phyloP scores from a whole-genome alignment of 2,113 vertebrate genomes.

The Dicrurus megarhynchus region DNA sequence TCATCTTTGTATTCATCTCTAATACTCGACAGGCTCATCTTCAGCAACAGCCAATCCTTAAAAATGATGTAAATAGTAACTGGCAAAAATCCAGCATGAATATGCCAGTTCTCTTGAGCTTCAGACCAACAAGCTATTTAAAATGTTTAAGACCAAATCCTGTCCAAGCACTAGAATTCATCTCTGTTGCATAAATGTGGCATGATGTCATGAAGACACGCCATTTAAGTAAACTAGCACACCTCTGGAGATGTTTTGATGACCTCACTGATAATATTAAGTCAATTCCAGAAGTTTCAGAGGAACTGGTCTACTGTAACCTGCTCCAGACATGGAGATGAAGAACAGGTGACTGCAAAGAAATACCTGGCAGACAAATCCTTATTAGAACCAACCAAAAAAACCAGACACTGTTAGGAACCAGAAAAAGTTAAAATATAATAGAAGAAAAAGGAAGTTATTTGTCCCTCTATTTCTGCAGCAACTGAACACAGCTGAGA shows the following conservation, averaged over 20 bases:
- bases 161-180: neutral
- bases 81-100: constrained; percentile 1
- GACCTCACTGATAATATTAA: neutral
- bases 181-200: neutral
- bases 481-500: neutral
- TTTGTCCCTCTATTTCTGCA: neutral
- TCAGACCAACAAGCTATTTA: constrained; percentile 8
- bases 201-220: neutral
- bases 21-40: neutral
- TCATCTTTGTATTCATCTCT: neutral
- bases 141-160: constrained; percentile 1
- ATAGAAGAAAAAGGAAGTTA: neutral
- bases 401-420: neutral
- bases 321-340: neutral
- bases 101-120: neutral
- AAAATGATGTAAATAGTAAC: neutral
- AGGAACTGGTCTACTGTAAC: neutral
- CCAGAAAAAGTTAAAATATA: neutral
- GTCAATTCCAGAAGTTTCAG: neutral
- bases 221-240: neutral
- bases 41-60: neutral
- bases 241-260: neutral
- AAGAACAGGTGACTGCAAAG: neutral
- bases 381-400: neutral
- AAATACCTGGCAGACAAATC: neutral